A percentile compares a stretch with the other conserved stretches of the same genome.
phyloP scores from a whole-genome alignment of 2,113 vertebrate species.

The Alexandromys fortis region DNA sequence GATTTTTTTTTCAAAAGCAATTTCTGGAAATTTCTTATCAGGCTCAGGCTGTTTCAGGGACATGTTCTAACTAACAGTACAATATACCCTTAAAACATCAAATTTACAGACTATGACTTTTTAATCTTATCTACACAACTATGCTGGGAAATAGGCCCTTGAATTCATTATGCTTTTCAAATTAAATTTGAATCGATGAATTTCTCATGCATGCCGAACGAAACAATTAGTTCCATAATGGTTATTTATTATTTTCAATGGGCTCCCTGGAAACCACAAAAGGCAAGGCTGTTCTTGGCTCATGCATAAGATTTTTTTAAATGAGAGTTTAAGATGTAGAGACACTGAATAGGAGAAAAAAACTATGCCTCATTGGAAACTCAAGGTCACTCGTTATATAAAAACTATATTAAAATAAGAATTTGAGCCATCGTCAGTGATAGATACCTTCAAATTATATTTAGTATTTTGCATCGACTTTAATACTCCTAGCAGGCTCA shows the following conservation, averaged over 20 bases:
- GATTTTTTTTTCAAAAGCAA: background rate
- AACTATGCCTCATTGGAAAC: background rate
- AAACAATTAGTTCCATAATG: background rate
- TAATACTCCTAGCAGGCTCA: background rate
- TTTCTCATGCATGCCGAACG: background rate
- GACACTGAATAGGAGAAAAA: background rate
- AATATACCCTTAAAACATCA: conserved; percentile 2
- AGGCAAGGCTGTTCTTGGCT: background rate
- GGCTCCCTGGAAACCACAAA: conserved; percentile 33
- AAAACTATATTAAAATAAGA: conserved; percentile 3
- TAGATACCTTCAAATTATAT: background rate
- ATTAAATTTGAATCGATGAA: conserved; percentile 58
- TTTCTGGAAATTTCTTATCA: conserved; percentile 31
- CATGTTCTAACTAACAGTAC: background rate
- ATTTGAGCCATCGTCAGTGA: background rate
- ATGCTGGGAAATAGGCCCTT: conserved; percentile 26
- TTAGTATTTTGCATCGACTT: background rate
- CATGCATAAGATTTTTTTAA: background rate
- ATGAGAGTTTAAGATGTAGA: conserved; percentile 20
- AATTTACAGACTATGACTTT: conserved; percentile 4
- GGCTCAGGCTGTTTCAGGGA: background rate
- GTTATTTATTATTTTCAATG: conserved; percentile 3
- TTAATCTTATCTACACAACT: conserved; percentile 23
- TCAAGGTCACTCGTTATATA: background rate
- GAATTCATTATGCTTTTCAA: conserved; percentile 57